Percentiles rank a stretch among this genome's conserved stretches.
Evolutionary conservation across 2,797 vertebrate species (phyloP).

Genomic region (Salmo trutta): DNA sequence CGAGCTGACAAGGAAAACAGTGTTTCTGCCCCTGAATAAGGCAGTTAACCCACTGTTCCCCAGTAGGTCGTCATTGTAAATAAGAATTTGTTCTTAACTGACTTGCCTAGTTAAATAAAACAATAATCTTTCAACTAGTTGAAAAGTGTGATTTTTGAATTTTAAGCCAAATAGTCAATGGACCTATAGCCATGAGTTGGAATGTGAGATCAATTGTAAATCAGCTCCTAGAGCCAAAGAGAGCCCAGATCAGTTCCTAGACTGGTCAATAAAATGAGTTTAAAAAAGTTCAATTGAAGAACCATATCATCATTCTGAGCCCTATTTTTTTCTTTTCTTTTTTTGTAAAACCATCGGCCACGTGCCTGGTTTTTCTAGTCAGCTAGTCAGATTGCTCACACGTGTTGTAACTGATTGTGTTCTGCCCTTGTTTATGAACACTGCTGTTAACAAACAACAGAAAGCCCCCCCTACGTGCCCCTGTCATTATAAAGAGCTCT

Average conservation of each 20-base stretch:
- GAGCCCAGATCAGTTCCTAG: neutral
- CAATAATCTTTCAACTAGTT: neutral
- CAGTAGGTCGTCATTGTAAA: too few relatives aligned
- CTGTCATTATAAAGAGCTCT: conserved; percentile 16
- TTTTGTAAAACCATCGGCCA: neutral
- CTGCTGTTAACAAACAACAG: conserved; percentile 39
- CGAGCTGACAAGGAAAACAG: too few relatives aligned
- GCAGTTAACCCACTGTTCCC: too few relatives aligned
- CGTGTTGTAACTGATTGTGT: neutral
- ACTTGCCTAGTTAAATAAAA: neutral
- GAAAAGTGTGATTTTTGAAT: conserved; percentile 18
- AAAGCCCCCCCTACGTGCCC: conserved; percentile 10
- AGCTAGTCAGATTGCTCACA: neutral
- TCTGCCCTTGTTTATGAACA: conserved; percentile 31
- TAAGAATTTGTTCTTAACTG: too few relatives aligned
- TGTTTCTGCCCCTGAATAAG: too few relatives aligned
- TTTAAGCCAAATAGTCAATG: neutral
- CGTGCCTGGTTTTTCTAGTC: neutral
- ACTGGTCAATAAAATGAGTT: neutral
- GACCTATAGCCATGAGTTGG: too few relatives aligned
- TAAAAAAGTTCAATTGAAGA: neutral
- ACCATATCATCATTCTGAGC: neutral
- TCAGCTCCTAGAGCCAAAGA: too few relatives aligned
- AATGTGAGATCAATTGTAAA: neutral
- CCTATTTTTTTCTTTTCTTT: too few relatives aligned